Base-by-base conservation (phyloP, 2,113 vertebrate species). In the Campylorhamphus procurvoides region DNA sequence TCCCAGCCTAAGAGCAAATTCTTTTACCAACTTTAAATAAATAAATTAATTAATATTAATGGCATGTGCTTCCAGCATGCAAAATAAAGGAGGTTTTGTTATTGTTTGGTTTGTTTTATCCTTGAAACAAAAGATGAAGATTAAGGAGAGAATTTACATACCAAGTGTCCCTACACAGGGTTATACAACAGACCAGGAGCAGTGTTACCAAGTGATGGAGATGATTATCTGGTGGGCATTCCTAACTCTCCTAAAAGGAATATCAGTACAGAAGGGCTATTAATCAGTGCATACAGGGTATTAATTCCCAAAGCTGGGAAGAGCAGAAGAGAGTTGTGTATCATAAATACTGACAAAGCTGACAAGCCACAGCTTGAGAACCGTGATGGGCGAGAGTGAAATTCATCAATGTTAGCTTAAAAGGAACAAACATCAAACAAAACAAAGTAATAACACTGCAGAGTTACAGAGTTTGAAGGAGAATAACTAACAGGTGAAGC, bases 1-100 rank as follows among this genome's bases (percentile, higher is more conserved):
- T 94, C 84, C 63, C 78, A 92, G 87, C 62, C 78, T 97, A 94
- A 93, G 86, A 98, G 94, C 93, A 97, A 98, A 96, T 95, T 95
- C 86, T 96, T 97, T 96, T 87, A 97, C 96, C 64, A 93, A 96
- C 90, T 96, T 94, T 53, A 95, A 96, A 97, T 92, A 94, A 96
- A 97, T 96, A 60, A 96, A 97, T 97, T 74, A 97, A 97, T 97
- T 96, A 97, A 96, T 97, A 98, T 97, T 96, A 97, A 97, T 97
- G 87, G 78, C 87, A 91, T 97, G 92, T 88, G 79, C 87, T 97
- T 96, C 85, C 88, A 96, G 59, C 93, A 87, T 60, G 63, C 91
- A 90, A 87, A 96, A 90, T 86, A 95, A 94, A 96, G 94, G 85
- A 63, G 60, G 72, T 76, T 90, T 87, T 97, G 56, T 96, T 83